Evolutionary conservation across 2,888 invertebrate genomes (phyloP).

Genomic region (Drosophila tripunctata): DNA sequence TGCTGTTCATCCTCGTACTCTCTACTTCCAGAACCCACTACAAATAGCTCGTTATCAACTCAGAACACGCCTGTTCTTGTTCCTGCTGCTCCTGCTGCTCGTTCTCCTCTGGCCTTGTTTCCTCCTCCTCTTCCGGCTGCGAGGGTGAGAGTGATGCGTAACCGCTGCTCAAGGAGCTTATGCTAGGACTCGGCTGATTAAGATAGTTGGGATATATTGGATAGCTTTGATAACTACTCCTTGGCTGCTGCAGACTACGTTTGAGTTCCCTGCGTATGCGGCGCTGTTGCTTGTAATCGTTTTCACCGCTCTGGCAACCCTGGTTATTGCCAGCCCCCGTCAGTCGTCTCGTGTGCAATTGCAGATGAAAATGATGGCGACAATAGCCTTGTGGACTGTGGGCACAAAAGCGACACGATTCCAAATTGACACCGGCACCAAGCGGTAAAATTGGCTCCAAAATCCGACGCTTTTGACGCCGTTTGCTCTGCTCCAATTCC

Average conservation of each 20-base stretch:
- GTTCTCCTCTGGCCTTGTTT: neutral
- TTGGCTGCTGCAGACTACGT: constrained; percentile 72
- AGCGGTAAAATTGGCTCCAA: constrained; percentile 56
- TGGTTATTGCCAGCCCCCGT: constrained; percentile 6
- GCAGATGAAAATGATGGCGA: constrained; percentile 82
- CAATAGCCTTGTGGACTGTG: constrained; percentile 83
- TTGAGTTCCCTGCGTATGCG: constrained; percentile 75
- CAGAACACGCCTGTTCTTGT: neutral
- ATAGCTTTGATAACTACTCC: constrained; percentile 38
- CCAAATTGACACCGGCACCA: constrained; percentile 58
- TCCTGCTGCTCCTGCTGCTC: neutral
- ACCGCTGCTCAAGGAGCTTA: constrained; percentile 64
- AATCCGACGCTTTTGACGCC: constrained; percentile 67
- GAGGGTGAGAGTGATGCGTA: constrained; percentile 52
- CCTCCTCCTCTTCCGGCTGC: constrained; percentile 21
- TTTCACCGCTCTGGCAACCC: constrained; percentile 31
- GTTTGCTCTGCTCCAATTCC: constrained; percentile 58
- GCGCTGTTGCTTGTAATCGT: constrained; percentile 73
- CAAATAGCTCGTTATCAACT: neutral
- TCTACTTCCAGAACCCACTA: no score
- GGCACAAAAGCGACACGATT: constrained; percentile 82
- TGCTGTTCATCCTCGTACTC: no score
- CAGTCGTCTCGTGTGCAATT: constrained; percentile 65
- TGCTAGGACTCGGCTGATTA: constrained; percentile 29
- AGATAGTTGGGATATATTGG: constrained; percentile 39